phyloP scores from a whole-genome alignment of 2,797 vertebrate species.

The Cottoperca gobio region DNA sequence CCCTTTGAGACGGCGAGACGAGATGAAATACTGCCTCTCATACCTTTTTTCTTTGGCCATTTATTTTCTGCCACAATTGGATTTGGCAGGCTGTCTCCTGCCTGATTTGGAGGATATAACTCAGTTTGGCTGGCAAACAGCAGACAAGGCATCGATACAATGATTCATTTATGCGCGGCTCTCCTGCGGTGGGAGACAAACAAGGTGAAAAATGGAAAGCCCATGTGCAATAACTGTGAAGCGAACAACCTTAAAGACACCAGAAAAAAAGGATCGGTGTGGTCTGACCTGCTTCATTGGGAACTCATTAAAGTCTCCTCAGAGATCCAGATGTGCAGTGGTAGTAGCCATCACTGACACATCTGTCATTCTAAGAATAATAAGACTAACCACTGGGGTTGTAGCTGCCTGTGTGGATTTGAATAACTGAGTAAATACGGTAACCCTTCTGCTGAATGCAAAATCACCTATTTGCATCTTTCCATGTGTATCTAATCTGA shows the following conservation, averaged over 20 bases:
- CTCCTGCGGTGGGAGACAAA: conserved; percentile 36
- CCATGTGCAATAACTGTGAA: conserved; percentile 5
- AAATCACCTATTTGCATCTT: conserved; percentile 46
- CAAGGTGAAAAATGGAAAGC: conserved; percentile 42
- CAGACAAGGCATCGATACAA: conserved; percentile 18
- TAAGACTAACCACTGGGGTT: neutral
- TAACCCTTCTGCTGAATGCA: conserved; percentile 11
- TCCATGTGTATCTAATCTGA: neutral
- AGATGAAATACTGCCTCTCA: conserved; percentile 22
- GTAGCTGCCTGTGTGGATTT: conserved; percentile 16
- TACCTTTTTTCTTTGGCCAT: neutral
- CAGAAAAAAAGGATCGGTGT: neutral
- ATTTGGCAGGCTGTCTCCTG: conserved; percentile 15
- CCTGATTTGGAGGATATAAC: conserved; percentile 33
- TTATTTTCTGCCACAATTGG: conserved; percentile 20
- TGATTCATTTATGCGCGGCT: conserved; percentile 16
- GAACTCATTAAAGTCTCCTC: neutral
- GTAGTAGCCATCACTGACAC: neutral
- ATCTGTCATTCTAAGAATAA: conserved; percentile 13
- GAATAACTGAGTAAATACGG: conserved; percentile 13
- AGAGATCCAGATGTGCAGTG: conserved; percentile 21
- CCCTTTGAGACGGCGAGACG: conserved; percentile 1
- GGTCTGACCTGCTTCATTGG: neutral
- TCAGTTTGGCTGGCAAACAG: conserved; percentile 20
- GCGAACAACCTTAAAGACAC: neutral